Percentiles rank a stretch among this genome's conserved stretches.
phyloP scores from a whole-genome alignment of 2,797 vertebrate genomes.

The Eulemur mongoz region DNA sequence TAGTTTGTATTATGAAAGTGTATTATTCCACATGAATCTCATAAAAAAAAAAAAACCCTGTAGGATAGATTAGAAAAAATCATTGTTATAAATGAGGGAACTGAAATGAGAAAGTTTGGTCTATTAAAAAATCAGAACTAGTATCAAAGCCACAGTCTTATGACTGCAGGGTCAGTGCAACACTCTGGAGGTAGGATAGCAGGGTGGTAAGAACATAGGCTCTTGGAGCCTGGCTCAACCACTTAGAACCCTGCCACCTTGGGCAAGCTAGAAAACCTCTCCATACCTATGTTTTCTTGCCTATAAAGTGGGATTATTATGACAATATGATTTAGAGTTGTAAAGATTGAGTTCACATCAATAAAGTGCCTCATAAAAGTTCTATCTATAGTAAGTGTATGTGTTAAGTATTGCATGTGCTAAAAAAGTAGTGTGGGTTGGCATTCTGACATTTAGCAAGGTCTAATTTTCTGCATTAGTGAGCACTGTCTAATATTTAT shows the following conservation, averaged over 20 bases:
- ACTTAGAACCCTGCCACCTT: neutral
- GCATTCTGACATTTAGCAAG: neutral
- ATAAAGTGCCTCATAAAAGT: neutral
- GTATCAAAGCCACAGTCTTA: neutral
- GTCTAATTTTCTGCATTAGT: neutral
- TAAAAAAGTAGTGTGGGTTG: neutral
- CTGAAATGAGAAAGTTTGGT: neutral
- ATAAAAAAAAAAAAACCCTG: neutral
- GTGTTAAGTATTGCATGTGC: neutral
- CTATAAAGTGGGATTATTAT: neutral
- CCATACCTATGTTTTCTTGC: neutral
- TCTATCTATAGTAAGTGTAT: neutral
- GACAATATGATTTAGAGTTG: neutral
- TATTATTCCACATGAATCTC: neutral
- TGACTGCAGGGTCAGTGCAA: neutral
- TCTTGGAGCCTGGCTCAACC: neutral
- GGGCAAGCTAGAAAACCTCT: neutral
- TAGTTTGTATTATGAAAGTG: neutral
- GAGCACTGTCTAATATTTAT: conserved; percentile 43
- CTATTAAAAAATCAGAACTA: neutral
- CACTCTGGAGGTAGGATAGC: accelerated
- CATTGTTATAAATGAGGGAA: neutral
- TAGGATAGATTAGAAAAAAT: neutral
- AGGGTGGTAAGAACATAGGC: accelerated
- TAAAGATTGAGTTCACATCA: neutral